Base-by-base conservation (phyloP, 2,888 invertebrate species). In the Rotaria macrura region DNA sequence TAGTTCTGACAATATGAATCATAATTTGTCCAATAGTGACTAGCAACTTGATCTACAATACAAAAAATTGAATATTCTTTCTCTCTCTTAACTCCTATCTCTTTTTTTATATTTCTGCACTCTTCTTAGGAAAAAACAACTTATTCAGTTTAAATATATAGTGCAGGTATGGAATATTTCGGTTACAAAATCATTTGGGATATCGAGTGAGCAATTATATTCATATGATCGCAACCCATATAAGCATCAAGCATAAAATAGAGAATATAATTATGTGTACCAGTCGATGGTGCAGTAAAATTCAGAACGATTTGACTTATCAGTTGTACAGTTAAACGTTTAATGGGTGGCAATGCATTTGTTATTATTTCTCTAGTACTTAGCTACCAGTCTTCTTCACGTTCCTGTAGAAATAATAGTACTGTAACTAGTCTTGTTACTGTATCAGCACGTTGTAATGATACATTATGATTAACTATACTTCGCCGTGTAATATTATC, bases 201-300 rank as follows among this genome's bases (percentile, higher is more conserved):
- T 91, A 86, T 90, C 89, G 85, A 92, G 88, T 47, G 88, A 88
- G 88, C 99, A 96, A 91, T 95, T 95, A 92, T 99, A 99, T 92
- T 99, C 99, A 91, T n/a, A n/a, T 99, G 99, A 93, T 99, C 99
- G 89, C 98, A 99, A 17, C 99, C 99, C 89, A 99, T 93, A 91
- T 99, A 99, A 0, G 97, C 95, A 91, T 99, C 99, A 89, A 96
- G 97, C 97, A 99, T 99, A 92, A 96, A 99, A 92, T 96, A 99
- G 85, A 99, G 92, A 0, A 95, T 96, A 91, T 97, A 98, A 25
- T 94, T 94, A 91, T 96, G 95, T 49, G 94, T 93, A 12, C 96
- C 91, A 17, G 87, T 9, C 1, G 95, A 93, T 0, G 97, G 97
- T 49, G 97, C 96, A 55, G 97, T 95, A 91, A 98, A 99, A 91